Evolutionary conservation across 2,797 vertebrate genomes (phyloP), one percentile per base, ranked within the genome.

Genomic region (Chaenodraco wilsoni): DNA sequence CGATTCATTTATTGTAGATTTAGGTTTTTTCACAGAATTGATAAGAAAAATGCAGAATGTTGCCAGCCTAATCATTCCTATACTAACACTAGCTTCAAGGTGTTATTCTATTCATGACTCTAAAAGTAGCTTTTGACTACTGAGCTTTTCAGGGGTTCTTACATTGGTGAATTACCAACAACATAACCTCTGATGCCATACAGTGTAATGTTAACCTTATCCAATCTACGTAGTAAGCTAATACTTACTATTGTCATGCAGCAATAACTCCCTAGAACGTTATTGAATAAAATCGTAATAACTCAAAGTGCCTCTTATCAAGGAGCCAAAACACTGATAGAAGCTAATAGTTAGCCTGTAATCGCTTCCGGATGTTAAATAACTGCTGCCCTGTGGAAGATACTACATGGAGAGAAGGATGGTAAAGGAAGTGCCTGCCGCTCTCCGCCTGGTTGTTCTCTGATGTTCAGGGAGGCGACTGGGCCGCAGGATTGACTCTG

Each of bases 401-500:
- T 52, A 14, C 61, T 3, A 58, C 55, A 54, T 7, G 13, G 59
- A 74, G 72, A 77, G 60, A 52, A 31, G 46, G 60, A 68, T 14
- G 73, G 44, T 78, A 65, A 76, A 51, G 49, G 56, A 79, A 59
- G 43, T n/a, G 44, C 68, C 33, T 63, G 33, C n/a, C 65, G 69
- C 58, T 74, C 68, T 10, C 44, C 68, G 69, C 73, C 79, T 65
- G 56, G 69, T 57, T 52, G 74, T 68, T 82, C 66, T 78, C 69
- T 56, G 76, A 78, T 69, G 78, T 64, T 72, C 12, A 85, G 72
- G 66, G 73, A 83, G 78, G 81, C 57, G 83, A 68, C 65, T 21
- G 71, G 78, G 50, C 76, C 61, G 46, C 87, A 91, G 87, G 79
- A 89, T 68, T 75, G 52, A 70, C 88, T 90, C 79, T 83, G 84